A percentile compares a stretch with the other conserved stretches of the same genome.
These are phyloP conservation scores for Bambusicola thoracicus DNA, from an alignment of 2,113 vertebrate species.

Conservation along the genomic window DNA sequence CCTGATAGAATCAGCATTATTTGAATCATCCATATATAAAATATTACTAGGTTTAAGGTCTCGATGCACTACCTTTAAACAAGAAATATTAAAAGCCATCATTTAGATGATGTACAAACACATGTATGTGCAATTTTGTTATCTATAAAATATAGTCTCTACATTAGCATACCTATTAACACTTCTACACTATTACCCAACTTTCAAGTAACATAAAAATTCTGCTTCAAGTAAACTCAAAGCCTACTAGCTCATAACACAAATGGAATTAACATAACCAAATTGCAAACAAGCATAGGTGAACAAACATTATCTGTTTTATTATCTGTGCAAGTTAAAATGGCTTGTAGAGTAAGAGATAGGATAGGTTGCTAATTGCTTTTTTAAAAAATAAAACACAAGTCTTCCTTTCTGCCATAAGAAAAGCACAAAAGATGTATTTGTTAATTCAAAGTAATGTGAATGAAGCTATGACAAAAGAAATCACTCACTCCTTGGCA, in stretches of 20 bases:
- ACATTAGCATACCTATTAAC: neutral
- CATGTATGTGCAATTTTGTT: neutral
- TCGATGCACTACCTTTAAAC: slow-evolving; percentile 91
- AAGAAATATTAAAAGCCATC: neutral
- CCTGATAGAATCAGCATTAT: slow-evolving; percentile 94
- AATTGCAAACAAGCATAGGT: neutral
- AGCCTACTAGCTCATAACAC: neutral
- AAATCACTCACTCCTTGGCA: slow-evolving; percentile 90
- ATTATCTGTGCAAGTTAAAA: neutral
- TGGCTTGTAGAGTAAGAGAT: neutral
- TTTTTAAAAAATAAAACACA: neutral
- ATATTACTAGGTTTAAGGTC: slow-evolving; percentile 99
- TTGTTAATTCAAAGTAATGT: neutral
- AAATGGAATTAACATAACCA: neutral
- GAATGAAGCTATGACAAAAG: neutral
- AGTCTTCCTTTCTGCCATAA: neutral
- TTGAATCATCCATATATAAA: slow-evolving; percentile 95
- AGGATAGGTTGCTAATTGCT: neutral
- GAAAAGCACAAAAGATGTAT: neutral
- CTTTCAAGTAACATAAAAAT: neutral
- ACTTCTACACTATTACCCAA: neutral
- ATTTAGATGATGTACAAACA: neutral
- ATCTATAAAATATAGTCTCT: neutral
- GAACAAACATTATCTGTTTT: neutral
- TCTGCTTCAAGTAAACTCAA: neutral